These are phyloP conservation scores for Channallabes apus DNA, from an alignment of 2,797 vertebrate genomes.

Conservation along the genomic window DNA sequence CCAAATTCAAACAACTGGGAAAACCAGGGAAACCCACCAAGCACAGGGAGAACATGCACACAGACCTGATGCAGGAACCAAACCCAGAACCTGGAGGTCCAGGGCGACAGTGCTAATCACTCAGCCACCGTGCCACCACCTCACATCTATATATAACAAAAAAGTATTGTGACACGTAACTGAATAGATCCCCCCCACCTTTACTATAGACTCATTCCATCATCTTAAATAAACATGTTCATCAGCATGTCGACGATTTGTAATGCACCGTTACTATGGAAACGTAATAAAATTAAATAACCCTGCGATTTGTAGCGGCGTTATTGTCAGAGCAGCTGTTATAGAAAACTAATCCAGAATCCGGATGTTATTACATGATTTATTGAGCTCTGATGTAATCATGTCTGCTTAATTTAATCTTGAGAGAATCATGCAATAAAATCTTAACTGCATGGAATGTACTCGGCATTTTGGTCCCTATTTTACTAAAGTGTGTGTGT, in stretches of 20 bases:
- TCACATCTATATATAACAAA: no score
- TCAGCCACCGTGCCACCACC: no score
- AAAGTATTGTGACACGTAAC: no score
- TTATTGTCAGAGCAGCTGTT: not conserved
- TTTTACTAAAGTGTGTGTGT: not conserved
- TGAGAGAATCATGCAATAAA: not conserved
- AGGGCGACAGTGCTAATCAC: no score
- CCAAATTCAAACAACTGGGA: no score
- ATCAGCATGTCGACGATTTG: not conserved
- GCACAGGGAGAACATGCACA: no score
- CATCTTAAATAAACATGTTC: not conserved
- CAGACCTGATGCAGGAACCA: no score
- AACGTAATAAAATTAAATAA: not conserved
- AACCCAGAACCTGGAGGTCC: no score
- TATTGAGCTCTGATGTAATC: not conserved
- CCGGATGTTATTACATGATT: not conserved
- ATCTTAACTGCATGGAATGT: not conserved
- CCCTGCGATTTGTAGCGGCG: not conserved
- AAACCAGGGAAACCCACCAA: no score
- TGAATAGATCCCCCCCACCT: no score
- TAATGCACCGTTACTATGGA: not conserved
- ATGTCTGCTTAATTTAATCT: not conserved
- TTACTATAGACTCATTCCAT: not conserved
- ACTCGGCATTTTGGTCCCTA: not conserved
- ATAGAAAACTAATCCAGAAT: not conserved